A percentile compares a stretch with the other conserved stretches of the same genome.
phyloP scores from a whole-genome alignment of 1,140 invertebrate genomes.

The Zophobas morio region DNA sequence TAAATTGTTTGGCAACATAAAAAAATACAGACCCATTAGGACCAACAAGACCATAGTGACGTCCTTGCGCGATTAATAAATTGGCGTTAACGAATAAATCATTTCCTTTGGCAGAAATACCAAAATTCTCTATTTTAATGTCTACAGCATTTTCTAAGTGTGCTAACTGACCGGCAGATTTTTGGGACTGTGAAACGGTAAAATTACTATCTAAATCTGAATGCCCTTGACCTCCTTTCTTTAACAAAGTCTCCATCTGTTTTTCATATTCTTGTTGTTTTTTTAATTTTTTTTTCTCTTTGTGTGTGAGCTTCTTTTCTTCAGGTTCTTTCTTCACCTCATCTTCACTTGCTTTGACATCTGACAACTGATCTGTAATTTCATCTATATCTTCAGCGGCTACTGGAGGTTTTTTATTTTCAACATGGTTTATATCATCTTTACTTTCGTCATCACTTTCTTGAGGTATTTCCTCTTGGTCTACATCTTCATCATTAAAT shows the following conservation, averaged over 20 bases:
- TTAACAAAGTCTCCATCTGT: slow-evolving; percentile 90
- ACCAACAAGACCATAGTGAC: slow-evolving; percentile 97
- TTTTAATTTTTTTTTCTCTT: slow-evolving; percentile 95
- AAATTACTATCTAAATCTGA: slow-evolving; percentile 95
- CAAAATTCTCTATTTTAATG: slow-evolving; percentile 99
- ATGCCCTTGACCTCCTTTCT: slow-evolving; percentile 89
- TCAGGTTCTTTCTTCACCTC: slow-evolving; percentile 45
- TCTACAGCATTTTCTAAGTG: slow-evolving; percentile 96
- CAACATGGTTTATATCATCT: too few relatives aligned
- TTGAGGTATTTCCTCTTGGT: too few relatives aligned
- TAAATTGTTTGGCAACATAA: too few relatives aligned
- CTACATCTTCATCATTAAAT: slow-evolving; percentile 55
- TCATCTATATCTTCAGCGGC: slow-evolving; percentile 46
- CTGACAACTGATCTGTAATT: slow-evolving; percentile 56
- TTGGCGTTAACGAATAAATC: slow-evolving; percentile 98
- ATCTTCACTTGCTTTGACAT: slow-evolving; percentile 51
- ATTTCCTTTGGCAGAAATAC: slow-evolving; percentile 97
- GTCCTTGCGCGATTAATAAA: slow-evolving; percentile 92
- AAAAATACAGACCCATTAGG: slow-evolving; percentile 89
- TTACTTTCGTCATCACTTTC: too few relatives aligned
- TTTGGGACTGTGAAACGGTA: slow-evolving; percentile 95
- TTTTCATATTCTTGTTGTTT: slow-evolving; percentile 94
- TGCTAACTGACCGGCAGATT: slow-evolving; percentile 85
- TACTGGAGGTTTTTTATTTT: too few relatives aligned
- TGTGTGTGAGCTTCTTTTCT: slow-evolving; percentile 89